These are phyloP conservation scores for Eucriotettix oculatus DNA, from an alignment of 2,888 invertebrate species.

Conservation along the genomic window DNA sequence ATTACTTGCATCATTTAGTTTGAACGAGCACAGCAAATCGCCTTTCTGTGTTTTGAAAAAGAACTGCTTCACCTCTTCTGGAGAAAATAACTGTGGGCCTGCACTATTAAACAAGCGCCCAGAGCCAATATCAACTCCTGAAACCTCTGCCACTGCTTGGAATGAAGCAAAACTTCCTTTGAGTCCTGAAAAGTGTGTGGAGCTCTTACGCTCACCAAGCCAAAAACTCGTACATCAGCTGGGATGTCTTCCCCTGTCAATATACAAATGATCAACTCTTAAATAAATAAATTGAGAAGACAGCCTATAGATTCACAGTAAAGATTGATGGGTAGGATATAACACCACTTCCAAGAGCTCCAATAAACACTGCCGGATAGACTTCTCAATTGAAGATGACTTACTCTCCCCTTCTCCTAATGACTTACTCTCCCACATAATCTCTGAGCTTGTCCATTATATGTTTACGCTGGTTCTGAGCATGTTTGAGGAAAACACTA, in stretches of 20 bases:
- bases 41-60: slow-evolving; percentile 88
- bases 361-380: slow-evolving; percentile 68
- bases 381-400: slow-evolving; percentile 44
- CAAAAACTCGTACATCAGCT: neutral
- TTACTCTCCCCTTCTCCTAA: slow-evolving; percentile 21
- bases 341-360: slow-evolving; percentile 65
- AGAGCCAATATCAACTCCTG: slow-evolving; percentile 67
- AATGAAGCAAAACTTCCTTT: slow-evolving; percentile 40
- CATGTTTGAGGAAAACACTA: slow-evolving; percentile 52
- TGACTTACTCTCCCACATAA: slow-evolving; percentile 36
- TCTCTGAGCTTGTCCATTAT: slow-evolving; percentile 57
- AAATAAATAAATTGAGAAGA: neutral
- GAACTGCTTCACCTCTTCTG: slow-evolving; percentile 70
- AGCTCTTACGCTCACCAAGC: neutral
- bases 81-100: slow-evolving; percentile 67
- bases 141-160: slow-evolving; percentile 61
- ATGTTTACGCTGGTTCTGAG: slow-evolving; percentile 58
- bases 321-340: slow-evolving; percentile 58
- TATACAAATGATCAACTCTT: neutral
- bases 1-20: slow-evolving; percentile 32
- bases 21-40: slow-evolving; percentile 62
- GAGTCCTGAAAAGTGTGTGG: slow-evolving; percentile 27
- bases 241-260: neutral
- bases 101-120: slow-evolving; percentile 78
- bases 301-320: slow-evolving; percentile 47